Conservation (phyloP, 2,888 invertebrate species). For the Lasius fuliginosus region DNA sequence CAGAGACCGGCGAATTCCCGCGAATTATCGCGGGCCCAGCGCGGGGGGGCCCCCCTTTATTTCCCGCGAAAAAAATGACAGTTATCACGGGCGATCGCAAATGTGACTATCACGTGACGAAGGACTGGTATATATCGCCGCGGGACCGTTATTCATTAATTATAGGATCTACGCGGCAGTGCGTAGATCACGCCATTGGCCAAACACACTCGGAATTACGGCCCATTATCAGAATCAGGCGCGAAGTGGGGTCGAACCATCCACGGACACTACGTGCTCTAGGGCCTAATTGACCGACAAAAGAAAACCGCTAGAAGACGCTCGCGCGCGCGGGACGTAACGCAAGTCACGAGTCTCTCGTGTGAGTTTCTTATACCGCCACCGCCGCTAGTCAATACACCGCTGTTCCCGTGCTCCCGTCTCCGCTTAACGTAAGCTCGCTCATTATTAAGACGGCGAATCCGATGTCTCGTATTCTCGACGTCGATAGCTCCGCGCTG, state of each 20-base stretch:
- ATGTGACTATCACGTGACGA: neutral
- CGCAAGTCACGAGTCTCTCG: conserved; percentile 49
- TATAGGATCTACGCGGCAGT: conserved; percentile 56
- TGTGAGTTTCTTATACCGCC: conserved; percentile 40
- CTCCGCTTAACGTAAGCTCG: conserved; percentile 43
- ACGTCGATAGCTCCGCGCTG: conserved; percentile 10
- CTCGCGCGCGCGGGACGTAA: conserved; percentile 43
- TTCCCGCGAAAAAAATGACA: neutral
- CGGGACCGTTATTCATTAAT: conserved; percentile 71
- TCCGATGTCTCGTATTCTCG: conserved; percentile 3
- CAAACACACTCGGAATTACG: conserved; percentile 63
- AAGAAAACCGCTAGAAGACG: conserved; percentile 61
- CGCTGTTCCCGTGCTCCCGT: conserved; percentile 38
- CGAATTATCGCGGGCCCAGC: neutral
- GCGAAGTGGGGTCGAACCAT: conserved; percentile 1
- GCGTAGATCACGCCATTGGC: conserved; percentile 40
- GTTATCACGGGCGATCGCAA: conserved; percentile 52
- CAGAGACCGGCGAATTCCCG: conserved; percentile 70
- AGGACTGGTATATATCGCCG: neutral
- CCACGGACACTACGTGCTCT: conserved; percentile 18
- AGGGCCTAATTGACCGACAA: conserved; percentile 70
- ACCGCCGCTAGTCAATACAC: conserved; percentile 39
- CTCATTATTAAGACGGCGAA: conserved; percentile 38
- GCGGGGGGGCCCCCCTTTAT: neutral
- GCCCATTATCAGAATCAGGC: conserved; percentile 69